Evolutionary conservation across 2,113 vertebrate species (phyloP).

Genomic region (Odontesthes bonariensis): DNA sequence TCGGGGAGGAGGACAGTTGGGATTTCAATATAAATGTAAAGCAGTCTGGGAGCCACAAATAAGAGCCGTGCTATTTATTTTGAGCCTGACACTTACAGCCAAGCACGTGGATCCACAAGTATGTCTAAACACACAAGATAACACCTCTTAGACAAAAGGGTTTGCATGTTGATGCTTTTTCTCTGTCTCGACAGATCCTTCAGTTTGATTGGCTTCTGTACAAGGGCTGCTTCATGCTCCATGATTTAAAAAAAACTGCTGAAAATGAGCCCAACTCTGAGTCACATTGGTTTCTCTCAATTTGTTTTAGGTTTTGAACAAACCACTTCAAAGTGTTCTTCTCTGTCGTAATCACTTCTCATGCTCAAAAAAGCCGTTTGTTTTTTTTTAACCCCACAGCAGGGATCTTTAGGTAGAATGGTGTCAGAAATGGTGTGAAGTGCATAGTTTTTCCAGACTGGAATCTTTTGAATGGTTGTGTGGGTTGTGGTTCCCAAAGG

Average conservation of each 20-base stretch:
- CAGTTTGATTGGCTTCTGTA: conserved; percentile 16
- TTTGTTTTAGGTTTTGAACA: too few relatives aligned
- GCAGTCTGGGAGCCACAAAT: conserved; percentile 55
- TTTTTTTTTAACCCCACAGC: too few relatives aligned
- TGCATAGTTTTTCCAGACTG: too few relatives aligned
- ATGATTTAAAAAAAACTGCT: background rate
- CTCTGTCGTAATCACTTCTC: too few relatives aligned
- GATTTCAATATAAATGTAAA: conserved; percentile 81
- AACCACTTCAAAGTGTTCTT: too few relatives aligned
- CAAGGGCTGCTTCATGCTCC: background rate
- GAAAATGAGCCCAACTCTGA: conserved; percentile 15
- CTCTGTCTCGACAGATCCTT: conserved; percentile 13
- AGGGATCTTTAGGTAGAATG: too few relatives aligned
- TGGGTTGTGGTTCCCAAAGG: too few relatives aligned
- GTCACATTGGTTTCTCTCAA: background rate
- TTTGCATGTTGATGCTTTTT: conserved; percentile 6
- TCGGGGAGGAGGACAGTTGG: conserved; percentile 34
- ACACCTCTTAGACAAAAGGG: background rate
- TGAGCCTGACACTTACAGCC: conserved; percentile 37
- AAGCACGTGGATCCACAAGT: conserved; percentile 16
- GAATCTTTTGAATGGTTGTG: too few relatives aligned
- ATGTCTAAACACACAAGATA: background rate
- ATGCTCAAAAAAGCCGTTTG: too few relatives aligned
- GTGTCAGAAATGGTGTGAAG: too few relatives aligned
- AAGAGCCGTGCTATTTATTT: conserved; percentile 51